Evolutionary conservation across 2,113 vertebrate genomes (phyloP).

Genomic region (Sceloporus undulatus): DNA sequence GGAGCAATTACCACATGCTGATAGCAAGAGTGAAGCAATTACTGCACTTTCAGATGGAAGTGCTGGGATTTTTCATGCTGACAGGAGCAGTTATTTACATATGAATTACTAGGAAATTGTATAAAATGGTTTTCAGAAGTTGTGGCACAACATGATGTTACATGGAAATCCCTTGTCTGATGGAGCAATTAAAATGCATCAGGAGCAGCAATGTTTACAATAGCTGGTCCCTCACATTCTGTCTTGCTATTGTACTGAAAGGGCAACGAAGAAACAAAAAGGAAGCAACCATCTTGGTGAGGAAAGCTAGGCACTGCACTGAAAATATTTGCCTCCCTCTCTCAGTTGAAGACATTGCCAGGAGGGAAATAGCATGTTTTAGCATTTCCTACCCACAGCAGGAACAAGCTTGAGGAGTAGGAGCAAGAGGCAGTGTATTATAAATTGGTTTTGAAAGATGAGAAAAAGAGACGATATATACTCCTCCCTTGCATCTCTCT

Average conservation of each 20-base stretch:
- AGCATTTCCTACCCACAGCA: not conserved
- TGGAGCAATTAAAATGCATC: not conserved
- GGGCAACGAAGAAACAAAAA: not conserved
- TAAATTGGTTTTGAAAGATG: not conserved
- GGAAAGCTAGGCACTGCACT: not conserved
- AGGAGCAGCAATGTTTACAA: not conserved
- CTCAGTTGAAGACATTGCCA: too few relatives aligned
- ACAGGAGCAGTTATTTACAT: slow-evolving; percentile 49
- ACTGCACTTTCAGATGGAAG: slow-evolving; percentile 55
- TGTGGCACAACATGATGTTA: slow-evolving; percentile 8
- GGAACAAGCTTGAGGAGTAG: not conserved
- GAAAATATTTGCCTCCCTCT: not conserved
- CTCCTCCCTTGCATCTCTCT: not conserved
- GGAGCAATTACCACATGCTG: slow-evolving; percentile 62
- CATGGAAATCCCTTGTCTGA: not conserved
- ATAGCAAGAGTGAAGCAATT: slow-evolving; percentile 34
- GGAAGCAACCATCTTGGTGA: not conserved
- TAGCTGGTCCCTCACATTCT: not conserved
- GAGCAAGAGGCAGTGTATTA: not conserved
- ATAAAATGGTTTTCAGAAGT: slow-evolving; percentile 30
- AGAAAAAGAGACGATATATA: not conserved
- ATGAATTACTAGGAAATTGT: slow-evolving; percentile 40
- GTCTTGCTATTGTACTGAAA: not conserved
- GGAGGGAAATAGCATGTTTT: not conserved
- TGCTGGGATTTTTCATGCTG: slow-evolving; percentile 44